Percentiles rank a stretch among this genome's conserved stretches.
Conservation (phyloP, 2,113 vertebrate species). For the Cottus gobio region DNA sequence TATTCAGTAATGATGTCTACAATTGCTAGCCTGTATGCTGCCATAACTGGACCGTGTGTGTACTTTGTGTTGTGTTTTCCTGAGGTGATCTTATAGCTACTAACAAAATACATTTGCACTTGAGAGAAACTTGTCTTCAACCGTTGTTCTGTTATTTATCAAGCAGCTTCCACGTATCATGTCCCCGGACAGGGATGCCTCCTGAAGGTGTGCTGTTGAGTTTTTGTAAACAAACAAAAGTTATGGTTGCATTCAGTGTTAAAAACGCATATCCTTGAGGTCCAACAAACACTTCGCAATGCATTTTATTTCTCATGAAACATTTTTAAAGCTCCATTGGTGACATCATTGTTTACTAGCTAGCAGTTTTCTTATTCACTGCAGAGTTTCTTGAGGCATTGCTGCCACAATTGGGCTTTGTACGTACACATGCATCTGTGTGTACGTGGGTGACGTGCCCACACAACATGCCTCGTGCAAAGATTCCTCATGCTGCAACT, state of each 20-base stretch:
- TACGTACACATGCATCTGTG: background rate
- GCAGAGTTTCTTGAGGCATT: background rate
- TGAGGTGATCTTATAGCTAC: background rate
- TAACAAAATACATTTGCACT: background rate
- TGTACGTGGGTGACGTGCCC: too few relatives aligned
- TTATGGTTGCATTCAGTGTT: background rate
- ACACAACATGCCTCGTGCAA: too few relatives aligned
- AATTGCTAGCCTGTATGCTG: background rate
- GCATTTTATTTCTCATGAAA: background rate
- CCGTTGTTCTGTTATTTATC: background rate
- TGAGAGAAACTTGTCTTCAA: background rate
- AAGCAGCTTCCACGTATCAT: background rate
- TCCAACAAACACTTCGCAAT: background rate
- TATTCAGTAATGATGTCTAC: background rate
- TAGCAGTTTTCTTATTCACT: background rate
- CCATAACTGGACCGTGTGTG: background rate
- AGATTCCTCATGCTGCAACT: background rate
- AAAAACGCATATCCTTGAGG: background rate
- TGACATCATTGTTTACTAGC: background rate
- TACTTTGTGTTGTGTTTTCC: constrained; percentile 8
- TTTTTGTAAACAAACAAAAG: background rate
- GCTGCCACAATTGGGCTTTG: background rate
- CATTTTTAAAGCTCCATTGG: background rate
- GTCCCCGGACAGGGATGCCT: background rate
- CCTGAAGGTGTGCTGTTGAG: background rate